Conservation (phyloP, 2,113 vertebrate species). For the Panurus biarmicus region DNA sequence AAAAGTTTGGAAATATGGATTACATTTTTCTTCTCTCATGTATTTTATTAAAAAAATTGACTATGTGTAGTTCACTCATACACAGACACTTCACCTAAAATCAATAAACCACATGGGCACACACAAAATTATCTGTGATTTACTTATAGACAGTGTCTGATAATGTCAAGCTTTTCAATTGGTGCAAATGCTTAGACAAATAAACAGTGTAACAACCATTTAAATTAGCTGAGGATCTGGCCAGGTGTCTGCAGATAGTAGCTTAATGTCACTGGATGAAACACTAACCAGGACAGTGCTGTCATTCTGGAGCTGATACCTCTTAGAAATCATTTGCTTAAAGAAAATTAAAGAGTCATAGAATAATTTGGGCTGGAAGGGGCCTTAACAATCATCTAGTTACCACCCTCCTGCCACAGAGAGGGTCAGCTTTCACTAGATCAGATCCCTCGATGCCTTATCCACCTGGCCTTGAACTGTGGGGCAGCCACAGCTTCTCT, state of each 20-base stretch:
- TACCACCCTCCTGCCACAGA: too few relatives aligned
- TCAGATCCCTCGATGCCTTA: neutral
- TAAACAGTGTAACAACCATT: neutral
- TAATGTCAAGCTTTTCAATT: neutral
- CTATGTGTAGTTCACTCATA: neutral
- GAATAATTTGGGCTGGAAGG: neutral
- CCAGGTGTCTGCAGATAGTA: neutral
- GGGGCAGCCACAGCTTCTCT: neutral
- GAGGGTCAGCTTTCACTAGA: neutral
- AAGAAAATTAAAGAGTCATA: neutral
- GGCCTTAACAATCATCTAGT: neutral
- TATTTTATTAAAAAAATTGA: neutral
- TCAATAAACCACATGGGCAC: neutral
- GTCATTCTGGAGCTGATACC: neutral
- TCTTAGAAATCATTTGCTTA: neutral
- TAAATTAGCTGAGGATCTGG: neutral
- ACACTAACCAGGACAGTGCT: neutral
- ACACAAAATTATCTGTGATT: neutral
- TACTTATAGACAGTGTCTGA: neutral
- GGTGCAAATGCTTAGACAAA: neutral
- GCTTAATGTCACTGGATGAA: neutral
- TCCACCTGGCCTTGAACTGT: neutral
- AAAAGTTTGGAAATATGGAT: neutral
- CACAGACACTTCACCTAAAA: neutral
- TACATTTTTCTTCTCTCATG: neutral